phyloP scores from a whole-genome alignment of 1,140 invertebrate genomes.

The Trypoxylus dichotomus region DNA sequence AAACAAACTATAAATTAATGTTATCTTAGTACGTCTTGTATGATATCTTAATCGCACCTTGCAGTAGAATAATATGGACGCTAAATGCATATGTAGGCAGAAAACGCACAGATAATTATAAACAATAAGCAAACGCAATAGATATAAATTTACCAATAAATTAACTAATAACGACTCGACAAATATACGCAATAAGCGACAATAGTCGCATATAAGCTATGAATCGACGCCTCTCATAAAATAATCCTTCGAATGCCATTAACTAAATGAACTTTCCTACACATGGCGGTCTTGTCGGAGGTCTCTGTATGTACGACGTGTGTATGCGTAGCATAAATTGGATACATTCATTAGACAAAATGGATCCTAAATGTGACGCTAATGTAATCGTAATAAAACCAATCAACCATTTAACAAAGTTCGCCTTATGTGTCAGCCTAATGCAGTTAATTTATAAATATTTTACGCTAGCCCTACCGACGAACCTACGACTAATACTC shows the following conservation, averaged over 20 bases:
- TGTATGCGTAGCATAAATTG: neutral
- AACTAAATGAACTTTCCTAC: neutral
- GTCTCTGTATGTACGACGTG: neutral
- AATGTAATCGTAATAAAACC: conserved; percentile 39
- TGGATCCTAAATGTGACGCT: conserved; percentile 23
- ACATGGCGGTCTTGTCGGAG: neutral
- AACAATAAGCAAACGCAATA: too few species aligned
- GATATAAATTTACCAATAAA: neutral
- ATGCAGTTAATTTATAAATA: conserved; percentile 49
- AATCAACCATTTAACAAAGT: conserved; percentile 44
- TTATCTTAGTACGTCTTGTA: too few species aligned
- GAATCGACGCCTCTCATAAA: neutral
- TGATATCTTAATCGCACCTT: too few species aligned
- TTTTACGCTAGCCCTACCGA: conserved; percentile 31
- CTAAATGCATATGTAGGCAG: too few species aligned
- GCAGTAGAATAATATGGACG: too few species aligned
- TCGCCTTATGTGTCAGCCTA: conserved; percentile 32
- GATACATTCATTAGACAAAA: conserved; percentile 27
- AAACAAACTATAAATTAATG: too few species aligned
- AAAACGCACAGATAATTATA: too few species aligned
- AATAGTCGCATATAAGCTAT: neutral
- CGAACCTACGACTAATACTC: neutral
- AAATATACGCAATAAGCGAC: neutral
- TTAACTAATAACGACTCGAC: neutral
- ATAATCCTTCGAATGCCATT: conserved; percentile 12